Evolutionary conservation across 30 jellyfish, hydroid and myxozoan genomes (phyloP).

Genomic region (Mastigias papua): DNA sequence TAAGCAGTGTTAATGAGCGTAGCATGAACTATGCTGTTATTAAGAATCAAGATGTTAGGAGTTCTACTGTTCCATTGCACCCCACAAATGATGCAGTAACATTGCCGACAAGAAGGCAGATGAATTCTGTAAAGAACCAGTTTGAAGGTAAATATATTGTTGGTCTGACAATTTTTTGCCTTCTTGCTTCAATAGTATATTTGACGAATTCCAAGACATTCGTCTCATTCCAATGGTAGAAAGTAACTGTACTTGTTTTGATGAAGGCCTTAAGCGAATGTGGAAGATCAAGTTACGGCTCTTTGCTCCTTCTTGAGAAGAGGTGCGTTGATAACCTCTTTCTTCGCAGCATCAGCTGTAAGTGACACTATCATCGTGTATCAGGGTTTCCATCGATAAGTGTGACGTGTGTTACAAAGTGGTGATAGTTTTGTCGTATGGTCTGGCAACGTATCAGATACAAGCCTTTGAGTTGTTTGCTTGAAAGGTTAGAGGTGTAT

Average conservation of each 20-base stretch:
- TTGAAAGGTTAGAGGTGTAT: too few species aligned
- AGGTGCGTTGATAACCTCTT: not conserved
- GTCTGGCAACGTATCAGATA: too few species aligned
- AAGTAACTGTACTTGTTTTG: too few species aligned
- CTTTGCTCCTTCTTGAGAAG: not conserved
- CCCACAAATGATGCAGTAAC: conserved; percentile 20
- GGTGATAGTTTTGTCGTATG: too few species aligned
- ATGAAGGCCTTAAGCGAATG: too few species aligned
- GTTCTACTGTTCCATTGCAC: not conserved
- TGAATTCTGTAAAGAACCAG: conserved; percentile 70
- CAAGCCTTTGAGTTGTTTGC: too few species aligned
- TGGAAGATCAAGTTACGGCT: not conserved
- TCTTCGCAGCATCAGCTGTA: too few species aligned
- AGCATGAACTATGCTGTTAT: not conserved
- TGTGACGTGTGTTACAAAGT: too few species aligned
- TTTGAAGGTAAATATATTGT: conserved; percentile 49
- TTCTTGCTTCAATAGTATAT: not conserved
- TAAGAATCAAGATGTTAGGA: not conserved
- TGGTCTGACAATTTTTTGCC: not conserved
- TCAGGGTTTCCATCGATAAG: too few species aligned
- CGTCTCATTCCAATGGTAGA: too few species aligned
- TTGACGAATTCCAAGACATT: not conserved
- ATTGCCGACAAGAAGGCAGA: conserved; percentile 59
- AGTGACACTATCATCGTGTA: too few species aligned
- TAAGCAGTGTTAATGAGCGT: not conserved